Base-by-base conservation (phyloP, 2,888 invertebrate species). In the Apantesis nais region DNA sequence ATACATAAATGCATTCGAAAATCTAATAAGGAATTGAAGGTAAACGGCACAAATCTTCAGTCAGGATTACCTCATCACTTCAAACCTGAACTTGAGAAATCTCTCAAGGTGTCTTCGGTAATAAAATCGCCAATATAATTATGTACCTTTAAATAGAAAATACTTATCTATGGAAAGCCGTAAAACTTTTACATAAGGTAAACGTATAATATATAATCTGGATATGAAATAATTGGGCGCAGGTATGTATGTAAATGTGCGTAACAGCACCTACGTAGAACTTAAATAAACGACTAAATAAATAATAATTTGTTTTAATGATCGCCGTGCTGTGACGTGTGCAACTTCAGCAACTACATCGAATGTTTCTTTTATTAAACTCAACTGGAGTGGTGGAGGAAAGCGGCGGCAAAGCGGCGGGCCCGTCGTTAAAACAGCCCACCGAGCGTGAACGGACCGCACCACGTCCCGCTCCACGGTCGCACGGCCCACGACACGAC, bases 291-390 rank as follows among this genome's bases (percentile, higher is more conserved):
- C 29, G 29, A 16, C 55, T 4, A 55, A 48, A 37, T 61, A 39
- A 61, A 70, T 62, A 62, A 22, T 63, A 67, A 73, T 67, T 65
- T 41, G 68, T 60, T 70, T 69, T 31, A 64, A 72, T 71, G 70
- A 71, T 62, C 55, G 37, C 29, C 31, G 62, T 7, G 62, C 69
- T 68, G 67, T 67, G 70, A 63, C 67, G 74, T 68, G 70, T 63
- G 66, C 62, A 72, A 61, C 44, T 19, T 67, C 16, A 60, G 73
- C 76, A 82, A 81, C 81, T 80, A 74, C 60, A 72, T 69, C 68
- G 75, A 78, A 81, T 81, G 80, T 81, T 82, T 82, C 76, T 82
- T 82, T 80, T 74, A 79, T 80, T 67, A 67, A 71, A 78, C 73
- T 63, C 73, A 74, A 78, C 72, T 82, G 66, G 71, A 78, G 82